A percentile compares a stretch with the other conserved stretches of the same genome.
Evolutionary conservation across 2,113 vertebrate species (phyloP).

Genomic region (Archilochus colubris): DNA sequence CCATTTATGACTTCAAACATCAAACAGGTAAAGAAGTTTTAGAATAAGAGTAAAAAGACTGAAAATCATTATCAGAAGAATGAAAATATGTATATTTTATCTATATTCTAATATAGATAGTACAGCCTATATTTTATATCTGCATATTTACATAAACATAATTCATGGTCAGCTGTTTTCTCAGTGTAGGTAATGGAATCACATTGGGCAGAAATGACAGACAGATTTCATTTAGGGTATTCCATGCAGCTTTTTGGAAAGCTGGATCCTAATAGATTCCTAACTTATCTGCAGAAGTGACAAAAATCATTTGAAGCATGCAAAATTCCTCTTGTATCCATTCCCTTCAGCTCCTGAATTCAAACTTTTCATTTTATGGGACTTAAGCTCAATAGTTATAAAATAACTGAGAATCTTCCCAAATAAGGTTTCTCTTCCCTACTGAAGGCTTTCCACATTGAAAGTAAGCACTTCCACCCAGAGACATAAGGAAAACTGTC

Average conservation of each 20-base stretch:
- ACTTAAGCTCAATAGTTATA: background rate
- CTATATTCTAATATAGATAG: background rate
- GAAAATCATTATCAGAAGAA: background rate
- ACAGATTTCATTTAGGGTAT: background rate
- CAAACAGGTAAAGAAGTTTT: slow-evolving; percentile 28
- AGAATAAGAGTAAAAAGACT: background rate
- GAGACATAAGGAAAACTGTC: background rate
- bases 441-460: background rate
- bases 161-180: background rate
- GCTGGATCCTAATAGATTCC: background rate
- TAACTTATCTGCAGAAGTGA: background rate
- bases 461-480: background rate
- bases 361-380: background rate
- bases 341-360: background rate
- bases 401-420: background rate
- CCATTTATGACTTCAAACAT: background rate
- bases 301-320: background rate
- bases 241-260: background rate
- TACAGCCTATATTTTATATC: background rate
- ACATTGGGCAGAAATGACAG: background rate
- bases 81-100: background rate
- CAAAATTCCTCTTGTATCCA: background rate
- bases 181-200: background rate
- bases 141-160: background rate
- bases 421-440: background rate